phyloP scores from a whole-genome alignment of 2,113 vertebrate genomes.

The Ivindomyrus marchei region DNA sequence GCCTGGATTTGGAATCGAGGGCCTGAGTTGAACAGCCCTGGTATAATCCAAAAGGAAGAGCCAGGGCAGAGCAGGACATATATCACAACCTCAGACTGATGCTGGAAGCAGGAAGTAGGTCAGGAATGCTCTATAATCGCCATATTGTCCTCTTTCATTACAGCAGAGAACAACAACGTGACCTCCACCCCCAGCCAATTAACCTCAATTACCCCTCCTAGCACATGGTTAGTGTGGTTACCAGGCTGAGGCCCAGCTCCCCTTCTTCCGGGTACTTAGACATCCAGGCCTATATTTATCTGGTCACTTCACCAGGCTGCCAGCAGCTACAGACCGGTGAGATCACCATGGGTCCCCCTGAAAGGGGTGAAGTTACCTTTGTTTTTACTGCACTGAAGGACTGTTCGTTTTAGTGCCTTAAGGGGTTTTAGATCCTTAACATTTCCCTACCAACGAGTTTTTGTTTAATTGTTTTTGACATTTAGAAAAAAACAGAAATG shows the following conservation, averaged over 20 bases:
- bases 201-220: neutral
- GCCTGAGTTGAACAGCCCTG: too few relatives aligned
- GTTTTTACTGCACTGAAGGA: neutral
- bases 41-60: neutral
- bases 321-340: neutral
- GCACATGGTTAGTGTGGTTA: neutral
- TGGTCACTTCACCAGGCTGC: neutral
- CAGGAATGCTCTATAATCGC: neutral
- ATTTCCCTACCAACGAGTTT: neutral
- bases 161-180: neutral
- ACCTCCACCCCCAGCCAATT: neutral
- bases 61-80: neutral
- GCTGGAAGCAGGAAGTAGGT: neutral
- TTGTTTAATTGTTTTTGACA: neutral
- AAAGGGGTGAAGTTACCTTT: neutral
- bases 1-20: too few relatives aligned
- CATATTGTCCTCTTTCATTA: neutral
- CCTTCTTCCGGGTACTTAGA: neutral
- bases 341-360: neutral
- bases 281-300: conserved; percentile 5
- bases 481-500: neutral
- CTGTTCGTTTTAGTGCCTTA: neutral
- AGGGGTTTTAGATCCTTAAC: neutral
- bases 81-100: neutral
- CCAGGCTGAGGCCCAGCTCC: neutral